A percentile compares a stretch with the other conserved stretches of the same genome.
These are phyloP conservation scores for Phylloscopus trochiloides DNA, from an alignment of 2,113 vertebrate species.

Conservation along the genomic window DNA sequence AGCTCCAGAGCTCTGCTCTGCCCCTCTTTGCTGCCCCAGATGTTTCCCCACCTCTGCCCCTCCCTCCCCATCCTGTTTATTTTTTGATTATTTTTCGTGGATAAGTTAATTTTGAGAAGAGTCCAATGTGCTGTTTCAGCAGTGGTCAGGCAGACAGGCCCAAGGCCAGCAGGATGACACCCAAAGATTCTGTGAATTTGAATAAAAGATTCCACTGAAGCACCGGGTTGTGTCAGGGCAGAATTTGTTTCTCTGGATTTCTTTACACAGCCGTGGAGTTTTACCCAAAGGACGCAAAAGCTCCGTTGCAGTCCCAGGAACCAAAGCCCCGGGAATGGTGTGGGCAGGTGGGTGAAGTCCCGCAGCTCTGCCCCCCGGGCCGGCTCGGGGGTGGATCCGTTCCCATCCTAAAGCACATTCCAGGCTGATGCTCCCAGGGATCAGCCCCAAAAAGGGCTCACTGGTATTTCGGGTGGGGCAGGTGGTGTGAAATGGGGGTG, in stretches of 20 bases:
- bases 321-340: neutral
- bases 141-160: too few species aligned
- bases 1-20: neutral
- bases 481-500: fast-evolving
- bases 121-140: neutral
- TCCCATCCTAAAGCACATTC: fast-evolving
- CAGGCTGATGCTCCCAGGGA: neutral
- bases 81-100: fast-evolving
- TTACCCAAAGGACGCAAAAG: neutral
- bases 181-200: too few species aligned
- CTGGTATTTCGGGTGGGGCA: fast-evolving
- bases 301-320: neutral
- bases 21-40: neutral
- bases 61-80: neutral
- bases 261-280: neutral
- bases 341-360: neutral
- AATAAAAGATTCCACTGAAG: neutral
- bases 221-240: neutral
- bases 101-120: neutral
- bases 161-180: fast-evolving
- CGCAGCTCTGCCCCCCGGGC: fast-evolving
- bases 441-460: fast-evolving
- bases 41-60: neutral
- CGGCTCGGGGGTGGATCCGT: fast-evolving
- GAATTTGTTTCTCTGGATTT: neutral